Percentiles rank a stretch among this genome's conserved stretches.
These are phyloP conservation scores for Bovichtus diacanthus DNA, from an alignment of 2,797 vertebrate genomes.

Conservation along the genomic window DNA sequence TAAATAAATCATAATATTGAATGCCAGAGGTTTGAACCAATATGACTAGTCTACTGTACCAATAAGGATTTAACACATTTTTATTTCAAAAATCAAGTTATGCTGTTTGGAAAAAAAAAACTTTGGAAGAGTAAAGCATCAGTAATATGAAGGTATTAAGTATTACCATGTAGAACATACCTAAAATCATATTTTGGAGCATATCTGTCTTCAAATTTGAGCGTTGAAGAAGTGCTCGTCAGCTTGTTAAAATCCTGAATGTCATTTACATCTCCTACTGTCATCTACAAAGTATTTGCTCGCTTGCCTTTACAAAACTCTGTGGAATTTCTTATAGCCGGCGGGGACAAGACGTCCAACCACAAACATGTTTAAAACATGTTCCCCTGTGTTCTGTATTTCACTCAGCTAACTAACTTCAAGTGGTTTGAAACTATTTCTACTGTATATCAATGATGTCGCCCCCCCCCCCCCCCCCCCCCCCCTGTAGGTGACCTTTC, in stretches of 20 bases:
- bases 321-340: background rate
- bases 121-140: background rate
- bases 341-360: background rate
- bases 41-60: background rate
- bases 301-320: background rate
- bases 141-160: background rate
- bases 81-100: background rate
- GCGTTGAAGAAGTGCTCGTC: too few species aligned
- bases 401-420: background rate
- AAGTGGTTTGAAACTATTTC: background rate
- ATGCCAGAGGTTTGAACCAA: background rate
- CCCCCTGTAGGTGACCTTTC: constrained; percentile 63
- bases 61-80: background rate
- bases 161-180: background rate
- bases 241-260: background rate
- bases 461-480: too few species aligned
- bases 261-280: background rate
- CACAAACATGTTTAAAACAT: background rate
- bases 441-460: background rate
- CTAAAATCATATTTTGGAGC: background rate
- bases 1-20: background rate
- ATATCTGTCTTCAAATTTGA: background rate
- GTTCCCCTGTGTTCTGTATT: background rate
- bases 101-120: background rate
- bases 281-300: background rate